Percentiles rank a stretch among this genome's conserved stretches.
Conservation (phyloP, 2,113 vertebrate species). For the Pseudolaguvia tuberculata region DNA sequence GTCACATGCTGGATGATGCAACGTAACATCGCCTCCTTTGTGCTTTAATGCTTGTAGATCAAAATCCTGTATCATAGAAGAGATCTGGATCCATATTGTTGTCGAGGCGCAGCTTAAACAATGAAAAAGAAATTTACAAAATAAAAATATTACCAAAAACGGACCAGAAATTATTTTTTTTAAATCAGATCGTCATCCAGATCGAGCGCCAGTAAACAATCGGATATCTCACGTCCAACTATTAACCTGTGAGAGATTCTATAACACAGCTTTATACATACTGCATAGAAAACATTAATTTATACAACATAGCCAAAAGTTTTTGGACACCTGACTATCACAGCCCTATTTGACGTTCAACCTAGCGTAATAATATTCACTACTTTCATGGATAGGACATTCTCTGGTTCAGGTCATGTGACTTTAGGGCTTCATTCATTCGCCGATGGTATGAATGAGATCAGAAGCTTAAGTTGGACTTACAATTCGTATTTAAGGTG, state of each 20-base stretch:
- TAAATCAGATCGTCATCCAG: too few relatives aligned
- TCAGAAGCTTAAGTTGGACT: too few relatives aligned
- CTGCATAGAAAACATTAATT: constrained; percentile 37
- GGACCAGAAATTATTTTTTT: too few relatives aligned
- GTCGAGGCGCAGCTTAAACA: constrained; percentile 17
- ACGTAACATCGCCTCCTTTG: constrained; percentile 21
- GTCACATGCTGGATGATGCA: constrained; percentile 53
- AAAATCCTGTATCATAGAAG: constrained; percentile 33
- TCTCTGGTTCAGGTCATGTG: too few relatives aligned
- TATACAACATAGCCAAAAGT: not conserved
- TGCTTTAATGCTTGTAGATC: constrained; percentile 39
- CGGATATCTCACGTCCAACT: too few relatives aligned
- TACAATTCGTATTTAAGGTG: too few relatives aligned
- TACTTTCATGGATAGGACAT: too few relatives aligned
- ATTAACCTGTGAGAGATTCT: too few relatives aligned
- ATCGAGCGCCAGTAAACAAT: not conserved
- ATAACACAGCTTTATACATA: not conserved
- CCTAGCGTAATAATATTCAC: too few relatives aligned
- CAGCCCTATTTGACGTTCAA: too few relatives aligned
- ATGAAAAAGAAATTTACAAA: constrained; percentile 47
- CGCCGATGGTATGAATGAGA: too few relatives aligned
- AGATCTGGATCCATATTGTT: constrained; percentile 10
- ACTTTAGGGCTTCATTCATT: too few relatives aligned
- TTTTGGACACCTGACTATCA: not conserved
- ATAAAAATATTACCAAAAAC: not conserved